These are phyloP conservation scores for Atrina japonica DNA, from an alignment of 2,888 invertebrate genomes.

Conservation along the genomic window DNA sequence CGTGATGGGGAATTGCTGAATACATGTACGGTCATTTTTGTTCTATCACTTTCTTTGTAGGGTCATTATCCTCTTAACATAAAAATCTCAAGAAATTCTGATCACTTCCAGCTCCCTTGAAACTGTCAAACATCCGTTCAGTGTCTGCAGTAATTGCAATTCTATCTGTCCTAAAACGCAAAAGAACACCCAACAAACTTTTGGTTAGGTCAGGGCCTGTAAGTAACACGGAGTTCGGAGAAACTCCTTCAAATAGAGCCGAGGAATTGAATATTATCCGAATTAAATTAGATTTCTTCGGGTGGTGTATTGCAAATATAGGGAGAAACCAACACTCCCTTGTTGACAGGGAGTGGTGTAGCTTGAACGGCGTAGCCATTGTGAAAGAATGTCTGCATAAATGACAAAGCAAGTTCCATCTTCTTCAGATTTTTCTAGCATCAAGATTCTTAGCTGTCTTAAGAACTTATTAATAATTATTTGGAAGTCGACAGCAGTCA, in stretches of 20 bases:
- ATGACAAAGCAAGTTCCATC: conserved; percentile 34
- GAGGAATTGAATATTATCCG: conserved; percentile 53
- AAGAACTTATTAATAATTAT: conserved; percentile 34
- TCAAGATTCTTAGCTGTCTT: conserved; percentile 35
- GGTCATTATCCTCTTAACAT: conserved; percentile 50
- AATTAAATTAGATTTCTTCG: conserved; percentile 41
- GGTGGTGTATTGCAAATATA: conserved; percentile 50
- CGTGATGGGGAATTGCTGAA: conserved; percentile 52
- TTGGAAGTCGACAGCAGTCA: conserved; percentile 21
- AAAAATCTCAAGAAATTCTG: conserved; percentile 50
- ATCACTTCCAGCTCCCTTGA: conserved; percentile 38
- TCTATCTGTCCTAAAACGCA: conserved; percentile 43
- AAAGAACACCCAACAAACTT: conserved; percentile 46
- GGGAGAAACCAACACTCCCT: conserved; percentile 56
- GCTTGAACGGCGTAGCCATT: conserved; percentile 43
- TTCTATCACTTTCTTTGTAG: conserved; percentile 33
- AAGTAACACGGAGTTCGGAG: conserved; percentile 45
- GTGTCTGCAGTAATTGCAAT: conserved; percentile 48
- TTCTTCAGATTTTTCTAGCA: conserved; percentile 30
- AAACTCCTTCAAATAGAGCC: conserved; percentile 43
- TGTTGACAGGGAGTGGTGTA: conserved; percentile 23
- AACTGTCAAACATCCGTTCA: conserved; percentile 53
- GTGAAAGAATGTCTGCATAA: conserved; percentile 44
- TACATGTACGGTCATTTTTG: conserved; percentile 51
- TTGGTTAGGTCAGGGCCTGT: conserved; percentile 51